Base-by-base conservation (phyloP, 2,113 vertebrate species). In the Hyperopisus bebe region DNA sequence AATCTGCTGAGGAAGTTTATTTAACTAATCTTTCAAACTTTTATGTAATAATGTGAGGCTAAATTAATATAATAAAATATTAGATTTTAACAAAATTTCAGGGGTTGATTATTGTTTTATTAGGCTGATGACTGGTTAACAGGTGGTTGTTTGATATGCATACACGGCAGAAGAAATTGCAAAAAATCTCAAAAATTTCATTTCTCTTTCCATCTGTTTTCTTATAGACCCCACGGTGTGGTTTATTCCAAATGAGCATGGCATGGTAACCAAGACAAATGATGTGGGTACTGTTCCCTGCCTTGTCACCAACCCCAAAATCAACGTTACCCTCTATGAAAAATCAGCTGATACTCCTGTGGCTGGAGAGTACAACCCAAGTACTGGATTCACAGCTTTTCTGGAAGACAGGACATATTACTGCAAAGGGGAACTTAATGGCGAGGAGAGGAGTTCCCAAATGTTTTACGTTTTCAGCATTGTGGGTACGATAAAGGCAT, bases 391-490 rank as follows among this genome's bases (percentile, higher is more conserved):
- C 94, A 97, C 91, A 50, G 98, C 97, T 0, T 62, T 55, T 35
- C 96, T 99, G 91, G 97, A 98, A 86, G 98, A 98, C 90, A 96
- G 95, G 88, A 96, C 95, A 35, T 99, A 99, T 1, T 92, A 96
- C 93, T 99, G 98, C 91, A 97, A 93, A 39, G 97, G 97, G 55
- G 95, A 94, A 0, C 90, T 97, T 58, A 95, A 96, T 39, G 97
- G 96, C 55, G 92, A 93, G 90, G 95, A 97, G 88, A 96, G 95
- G 92, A 95, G 97, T 80, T 98, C 98, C 0, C 95, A 96, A 0
- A 50, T 90, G 2, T 99, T 96, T 94, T 94, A 97, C 0, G 94
- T 99, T 91, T 96, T 96, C 93, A 98, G 95, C 83, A 96, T 99
- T 89, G 86, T 95, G 27, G 97, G 98, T 99, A 95, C 89, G 92